Conservation (phyloP, 2,797 vertebrate genomes). For the Borostomias antarcticus region DNA sequence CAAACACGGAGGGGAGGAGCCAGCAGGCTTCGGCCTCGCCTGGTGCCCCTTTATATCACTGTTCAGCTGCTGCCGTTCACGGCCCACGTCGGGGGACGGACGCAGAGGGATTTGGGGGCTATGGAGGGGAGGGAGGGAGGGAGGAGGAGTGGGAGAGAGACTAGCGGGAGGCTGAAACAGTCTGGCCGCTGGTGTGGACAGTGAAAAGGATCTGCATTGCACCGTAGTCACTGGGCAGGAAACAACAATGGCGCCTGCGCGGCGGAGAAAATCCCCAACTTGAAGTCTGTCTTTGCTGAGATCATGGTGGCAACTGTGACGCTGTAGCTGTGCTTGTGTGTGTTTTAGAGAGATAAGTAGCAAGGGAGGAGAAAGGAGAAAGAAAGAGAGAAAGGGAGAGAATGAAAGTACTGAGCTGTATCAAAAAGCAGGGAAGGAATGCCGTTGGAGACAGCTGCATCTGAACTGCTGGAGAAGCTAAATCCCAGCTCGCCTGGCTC, state of each 20-base stretch:
- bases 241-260: conserved; percentile 56
- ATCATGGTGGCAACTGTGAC: conserved; percentile 30
- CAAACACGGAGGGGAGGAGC: conserved; percentile 53
- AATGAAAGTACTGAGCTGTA: conserved; percentile 25
- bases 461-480: conserved; percentile 35
- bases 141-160: neutral
- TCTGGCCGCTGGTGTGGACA: conserved; percentile 38
- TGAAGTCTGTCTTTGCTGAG: conserved; percentile 37
- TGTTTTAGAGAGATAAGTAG: conserved; percentile 17
- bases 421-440: conserved; percentile 56
- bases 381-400: conserved; percentile 29
- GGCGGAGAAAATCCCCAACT: conserved; percentile 51
- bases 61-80: conserved; percentile 73
- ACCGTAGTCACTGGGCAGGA: conserved; percentile 48
- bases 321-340: conserved; percentile 34
- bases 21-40: conserved; percentile 48
- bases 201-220: conserved; percentile 50
- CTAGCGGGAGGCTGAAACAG: conserved; percentile 23
- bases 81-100: too few relatives aligned
- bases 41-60: conserved; percentile 64
- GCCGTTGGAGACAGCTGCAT: conserved; percentile 68
- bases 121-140: conserved; percentile 19
- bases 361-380: too few relatives aligned
- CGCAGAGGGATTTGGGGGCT: too few relatives aligned
- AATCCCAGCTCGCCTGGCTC: conserved; percentile 1